Base-by-base conservation (phyloP, 1,140 invertebrate genomes). In the Ylistrum balloti region DNA sequence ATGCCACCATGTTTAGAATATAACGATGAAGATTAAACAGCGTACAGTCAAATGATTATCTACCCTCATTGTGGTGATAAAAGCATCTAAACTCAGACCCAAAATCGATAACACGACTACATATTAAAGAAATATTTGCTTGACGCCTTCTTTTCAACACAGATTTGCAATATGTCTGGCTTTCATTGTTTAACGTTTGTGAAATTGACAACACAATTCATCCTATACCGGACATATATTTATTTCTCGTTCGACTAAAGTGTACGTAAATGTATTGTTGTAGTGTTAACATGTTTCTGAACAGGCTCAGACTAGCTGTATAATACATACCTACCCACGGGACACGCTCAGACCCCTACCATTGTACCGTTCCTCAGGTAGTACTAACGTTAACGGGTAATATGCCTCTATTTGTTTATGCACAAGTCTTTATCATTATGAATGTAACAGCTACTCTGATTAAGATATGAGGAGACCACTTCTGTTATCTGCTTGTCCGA, bases 301-400 rank as follows among this genome's bases (percentile, higher is more conserved):
- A 74, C 56, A 74, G 9, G 56, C 22, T 28, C 56, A 74, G 56
- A 74, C 56, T n/a, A n/a, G 56, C n/a, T 17, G 41, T 17, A 17
- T 17, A 45, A 17, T 45, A 17, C 17, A 9, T 38, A 38, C 7
- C 56, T 28, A n/a, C 5, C 22, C n/a, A 28, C 1, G 56, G n/a
- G 56, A 74, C 56, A 74, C n/a, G 56, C 22, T 74, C n/a, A 74
- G 56, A 74, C 56, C 56, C 56, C 56, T 74, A 28, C 56, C n/a
- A n/a, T n/a, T 48, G 45, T 17, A 74, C n/a, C 22, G 22, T 28
- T 5, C 22, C n/a, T 11, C 3, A 7, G 56, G 11, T 74, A 28
- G 56, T 74, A 74, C 20, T 28, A n/a, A 28, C 11, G n/a, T 28
- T 74, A 74, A 74, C n/a, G 56, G 56, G 41, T 45, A 45, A 9